Evolutionary conservation across 2,113 vertebrate genomes (phyloP).

Genomic region (Pseudorhombus dupliciocellatus): DNA sequence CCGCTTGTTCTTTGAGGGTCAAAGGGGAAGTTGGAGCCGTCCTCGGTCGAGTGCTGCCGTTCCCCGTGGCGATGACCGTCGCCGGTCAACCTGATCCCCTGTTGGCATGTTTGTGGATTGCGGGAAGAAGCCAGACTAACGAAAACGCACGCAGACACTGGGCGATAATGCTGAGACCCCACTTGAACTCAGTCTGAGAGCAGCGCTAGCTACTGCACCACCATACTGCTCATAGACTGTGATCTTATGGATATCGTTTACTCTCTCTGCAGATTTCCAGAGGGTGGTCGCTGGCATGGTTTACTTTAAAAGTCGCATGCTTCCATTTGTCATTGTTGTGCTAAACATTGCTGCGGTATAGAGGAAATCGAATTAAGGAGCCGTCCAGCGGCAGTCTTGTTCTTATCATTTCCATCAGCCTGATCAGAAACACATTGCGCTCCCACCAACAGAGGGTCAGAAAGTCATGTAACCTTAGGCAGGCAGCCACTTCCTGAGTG

Average conservation of each 20-base stretch:
- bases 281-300: constrained; percentile 52
- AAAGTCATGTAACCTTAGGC: constrained; percentile 59
- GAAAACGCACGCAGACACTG: too few species aligned
- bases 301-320: constrained; percentile 54
- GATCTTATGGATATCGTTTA: constrained; percentile 30
- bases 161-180: too few species aligned
- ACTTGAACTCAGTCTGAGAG: neutral
- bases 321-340: constrained; percentile 76
- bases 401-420: constrained; percentile 68
- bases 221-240: neutral
- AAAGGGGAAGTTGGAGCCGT: too few species aligned
- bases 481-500: constrained; percentile 63
- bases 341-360: constrained; percentile 69
- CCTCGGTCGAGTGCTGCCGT: too few species aligned
- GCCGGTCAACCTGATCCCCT: too few species aligned
- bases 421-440: constrained; percentile 74
- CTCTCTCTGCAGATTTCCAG: constrained; percentile 37
- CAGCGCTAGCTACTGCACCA: too few species aligned
- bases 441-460: constrained; percentile 65
- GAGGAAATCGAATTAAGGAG: constrained; percentile 72
- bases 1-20: too few species aligned
- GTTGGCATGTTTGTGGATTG: too few species aligned
- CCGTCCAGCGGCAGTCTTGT: constrained; percentile 56
- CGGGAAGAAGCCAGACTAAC: too few species aligned
- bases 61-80: too few species aligned